Evolutionary conservation across 92 coral and sea anemone genomes (phyloP).

Genomic region (Porites rus): DNA sequence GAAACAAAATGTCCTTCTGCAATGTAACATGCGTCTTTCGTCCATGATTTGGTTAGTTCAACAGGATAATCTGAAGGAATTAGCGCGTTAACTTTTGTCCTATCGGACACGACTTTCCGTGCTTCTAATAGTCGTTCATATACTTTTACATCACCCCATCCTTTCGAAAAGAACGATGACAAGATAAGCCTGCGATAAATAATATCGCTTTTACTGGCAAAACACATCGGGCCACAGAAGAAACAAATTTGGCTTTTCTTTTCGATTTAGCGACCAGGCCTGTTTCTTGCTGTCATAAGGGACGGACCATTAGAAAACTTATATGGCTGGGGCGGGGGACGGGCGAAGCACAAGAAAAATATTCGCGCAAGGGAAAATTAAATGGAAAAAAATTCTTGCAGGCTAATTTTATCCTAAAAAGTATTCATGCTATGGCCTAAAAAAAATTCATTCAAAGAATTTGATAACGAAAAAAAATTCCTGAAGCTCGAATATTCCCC

Average conservation of each 20-base stretch:
- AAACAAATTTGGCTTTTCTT: background rate
- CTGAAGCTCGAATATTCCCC: no score
- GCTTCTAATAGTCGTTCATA: slow-evolving; percentile 75
- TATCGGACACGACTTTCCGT: slow-evolving; percentile 66
- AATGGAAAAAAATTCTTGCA: no score
- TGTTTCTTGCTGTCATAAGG: background rate
- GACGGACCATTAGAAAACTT: no score
- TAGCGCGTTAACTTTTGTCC: slow-evolving; percentile 61
- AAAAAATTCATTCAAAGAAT: no score
- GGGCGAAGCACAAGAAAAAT: no score
- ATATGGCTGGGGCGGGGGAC: no score
- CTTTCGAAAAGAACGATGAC: slow-evolving; percentile 86
- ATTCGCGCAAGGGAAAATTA: no score
- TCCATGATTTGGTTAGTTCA: slow-evolving; percentile 78
- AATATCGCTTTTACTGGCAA: slow-evolving; percentile 83
- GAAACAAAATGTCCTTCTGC: slow-evolving; percentile 94
- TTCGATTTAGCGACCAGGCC: slow-evolving; percentile 56
- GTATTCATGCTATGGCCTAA: no score
- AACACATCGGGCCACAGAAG: slow-evolving; percentile 42
- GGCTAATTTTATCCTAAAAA: no score
- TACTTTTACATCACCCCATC: slow-evolving; percentile 89
- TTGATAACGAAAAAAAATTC: no score
- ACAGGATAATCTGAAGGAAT: slow-evolving; percentile 75
- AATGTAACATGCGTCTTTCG: slow-evolving; percentile 81
- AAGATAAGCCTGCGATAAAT: slow-evolving; percentile 87